These are phyloP conservation scores for Callionymus lyra DNA, from an alignment of 2,113 vertebrate genomes.

Conservation along the genomic window DNA sequence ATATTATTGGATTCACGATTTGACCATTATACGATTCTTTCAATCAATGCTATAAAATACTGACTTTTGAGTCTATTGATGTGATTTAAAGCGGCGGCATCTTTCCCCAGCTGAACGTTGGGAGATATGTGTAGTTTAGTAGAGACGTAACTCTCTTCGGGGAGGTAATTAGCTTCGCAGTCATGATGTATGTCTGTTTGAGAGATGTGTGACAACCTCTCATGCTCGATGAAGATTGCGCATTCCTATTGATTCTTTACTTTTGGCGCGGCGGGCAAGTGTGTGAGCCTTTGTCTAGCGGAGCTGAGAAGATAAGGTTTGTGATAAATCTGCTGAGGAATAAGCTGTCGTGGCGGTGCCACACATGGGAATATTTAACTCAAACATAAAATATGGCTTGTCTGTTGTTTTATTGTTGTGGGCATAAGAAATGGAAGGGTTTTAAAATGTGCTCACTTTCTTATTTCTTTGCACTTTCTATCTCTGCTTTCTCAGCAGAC, in stretches of 20 bases:
- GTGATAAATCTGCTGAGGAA: conserved; percentile 67
- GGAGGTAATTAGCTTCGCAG: conserved; percentile 58
- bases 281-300: conserved; percentile 47
- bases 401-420: conserved; percentile 62
- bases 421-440: conserved; percentile 46
- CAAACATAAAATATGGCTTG: conserved; percentile 64
- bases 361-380: conserved; percentile 66
- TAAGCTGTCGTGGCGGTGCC: conserved; percentile 62
- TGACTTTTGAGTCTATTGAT: conserved; percentile 10
- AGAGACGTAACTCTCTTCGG: conserved; percentile 38
- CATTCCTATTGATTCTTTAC: conserved; percentile 62
- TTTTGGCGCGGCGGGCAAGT: conserved; percentile 44
- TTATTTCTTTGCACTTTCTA: conserved; percentile 42
- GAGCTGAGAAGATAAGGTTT: conserved; percentile 55
- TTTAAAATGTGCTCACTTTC: conserved; percentile 49
- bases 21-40: conserved; percentile 35
- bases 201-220: conserved; percentile 53
- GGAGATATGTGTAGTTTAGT: conserved; percentile 36
- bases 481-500: conserved; percentile 27
- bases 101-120: conserved; percentile 13
- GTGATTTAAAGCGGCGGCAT: neutral
- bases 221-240: conserved; percentile 57
- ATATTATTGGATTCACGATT: too few species aligned
- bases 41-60: conserved; percentile 28
- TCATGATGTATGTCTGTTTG: conserved; percentile 44